A percentile compares a stretch with the other conserved stretches of the same genome.
Conservation (phyloP, 2,797 vertebrate genomes). For the Artibeus lituratus region DNA sequence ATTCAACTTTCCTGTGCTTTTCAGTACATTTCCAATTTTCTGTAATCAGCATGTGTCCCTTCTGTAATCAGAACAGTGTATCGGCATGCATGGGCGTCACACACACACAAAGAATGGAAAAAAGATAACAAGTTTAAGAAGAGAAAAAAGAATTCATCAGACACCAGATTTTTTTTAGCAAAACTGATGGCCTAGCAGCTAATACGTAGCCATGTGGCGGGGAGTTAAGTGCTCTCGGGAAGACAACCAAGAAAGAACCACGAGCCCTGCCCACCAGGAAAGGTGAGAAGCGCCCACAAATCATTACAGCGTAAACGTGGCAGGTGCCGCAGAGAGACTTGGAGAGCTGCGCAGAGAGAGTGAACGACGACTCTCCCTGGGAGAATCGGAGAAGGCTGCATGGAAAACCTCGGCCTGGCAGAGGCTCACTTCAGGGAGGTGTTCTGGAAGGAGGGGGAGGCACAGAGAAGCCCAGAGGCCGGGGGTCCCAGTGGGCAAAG, state of each 20-base stretch:
- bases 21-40: background rate
- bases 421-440: background rate
- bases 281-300: background rate
- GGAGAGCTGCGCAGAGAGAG: background rate
- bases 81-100: background rate
- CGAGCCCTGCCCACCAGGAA: background rate
- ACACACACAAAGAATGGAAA: background rate
- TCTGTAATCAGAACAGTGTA: background rate
- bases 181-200: background rate
- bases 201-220: background rate
- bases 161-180: background rate
- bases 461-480: background rate
- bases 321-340: background rate
- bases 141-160: background rate
- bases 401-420: background rate
- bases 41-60: background rate
- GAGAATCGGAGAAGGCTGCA: background rate
- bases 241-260: background rate
- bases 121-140: background rate
- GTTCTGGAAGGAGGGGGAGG: background rate
- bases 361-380: background rate
- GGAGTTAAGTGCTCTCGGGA: background rate
- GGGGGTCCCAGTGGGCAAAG: background rate
- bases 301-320: background rate
- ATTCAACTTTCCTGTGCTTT: conserved; percentile 35